phyloP scores from a whole-genome alignment of 2,888 invertebrate species.

The Tyria jacobaeae region DNA sequence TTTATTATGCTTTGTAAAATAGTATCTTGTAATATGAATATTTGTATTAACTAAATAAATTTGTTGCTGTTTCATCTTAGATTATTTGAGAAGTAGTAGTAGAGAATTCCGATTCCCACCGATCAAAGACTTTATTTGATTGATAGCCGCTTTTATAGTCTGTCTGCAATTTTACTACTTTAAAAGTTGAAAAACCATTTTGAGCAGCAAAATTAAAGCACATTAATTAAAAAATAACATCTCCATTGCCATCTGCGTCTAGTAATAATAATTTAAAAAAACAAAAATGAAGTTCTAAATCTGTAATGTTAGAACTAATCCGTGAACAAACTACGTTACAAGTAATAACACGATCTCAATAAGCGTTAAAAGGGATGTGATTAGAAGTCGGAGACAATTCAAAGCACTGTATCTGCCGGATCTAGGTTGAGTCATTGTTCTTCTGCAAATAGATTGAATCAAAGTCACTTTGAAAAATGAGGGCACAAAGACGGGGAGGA shows the following conservation, averaged over 20 bases:
- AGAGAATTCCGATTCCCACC: too few relatives aligned
- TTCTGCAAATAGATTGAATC: slow-evolving; percentile 69
- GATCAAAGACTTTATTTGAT: too few relatives aligned
- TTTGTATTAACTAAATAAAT: not conserved
- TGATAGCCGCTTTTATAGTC: too few relatives aligned
- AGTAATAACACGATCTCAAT: not conserved
- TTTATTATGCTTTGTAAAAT: slow-evolving; percentile 12
- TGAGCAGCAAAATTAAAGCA: too few relatives aligned
- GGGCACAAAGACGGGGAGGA: slow-evolving; percentile 52
- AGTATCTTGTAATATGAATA: not conserved
- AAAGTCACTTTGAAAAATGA: slow-evolving; percentile 73
- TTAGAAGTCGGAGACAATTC: slow-evolving; percentile 9
- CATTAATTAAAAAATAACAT: too few relatives aligned
- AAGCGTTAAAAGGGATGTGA: not conserved
- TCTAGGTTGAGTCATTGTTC: slow-evolving; percentile 48
- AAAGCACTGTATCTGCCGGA: slow-evolving; percentile 22
- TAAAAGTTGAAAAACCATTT: too few relatives aligned
- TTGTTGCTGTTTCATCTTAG: not conserved
- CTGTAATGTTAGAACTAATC: too few relatives aligned
- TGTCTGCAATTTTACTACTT: too few relatives aligned
- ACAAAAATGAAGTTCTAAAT: too few relatives aligned
- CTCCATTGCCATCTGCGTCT: too few relatives aligned
- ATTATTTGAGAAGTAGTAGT: too few relatives aligned
- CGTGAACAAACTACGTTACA: not conserved
- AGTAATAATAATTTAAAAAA: too few relatives aligned